phyloP scores from a whole-genome alignment of 1,140 invertebrate species.

The Nasonia giraulti region DNA sequence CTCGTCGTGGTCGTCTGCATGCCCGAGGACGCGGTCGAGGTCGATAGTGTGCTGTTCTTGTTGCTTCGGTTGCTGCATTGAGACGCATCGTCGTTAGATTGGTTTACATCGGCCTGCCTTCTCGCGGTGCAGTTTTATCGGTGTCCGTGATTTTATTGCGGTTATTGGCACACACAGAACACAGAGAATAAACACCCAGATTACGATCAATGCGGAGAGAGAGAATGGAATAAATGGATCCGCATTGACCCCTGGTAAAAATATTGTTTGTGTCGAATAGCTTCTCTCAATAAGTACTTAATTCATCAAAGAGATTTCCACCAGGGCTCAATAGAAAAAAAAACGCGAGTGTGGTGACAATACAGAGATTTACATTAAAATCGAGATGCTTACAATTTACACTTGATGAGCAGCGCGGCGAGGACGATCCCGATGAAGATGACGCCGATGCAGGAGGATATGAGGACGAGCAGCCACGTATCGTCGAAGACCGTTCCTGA shows the following conservation, averaged over 20 bases:
- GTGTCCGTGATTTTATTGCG: neutral
- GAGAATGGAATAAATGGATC: no score
- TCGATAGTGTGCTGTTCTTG: conserved; percentile 49
- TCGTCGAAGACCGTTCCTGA: conserved; percentile 79
- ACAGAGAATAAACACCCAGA: neutral
- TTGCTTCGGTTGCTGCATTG: conserved; percentile 50
- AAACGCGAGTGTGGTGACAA: no score
- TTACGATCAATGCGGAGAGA: neutral
- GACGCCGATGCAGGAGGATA: conserved; percentile 85
- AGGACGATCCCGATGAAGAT: conserved; percentile 84
- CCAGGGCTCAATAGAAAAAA: no score
- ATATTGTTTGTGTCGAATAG: no score
- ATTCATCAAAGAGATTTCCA: no score
- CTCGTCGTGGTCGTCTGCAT: conserved; percentile 44
- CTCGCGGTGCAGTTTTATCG: neutral
- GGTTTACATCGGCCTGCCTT: conserved; percentile 20
- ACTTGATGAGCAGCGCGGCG: conserved; percentile 85
- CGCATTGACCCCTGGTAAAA: no score
- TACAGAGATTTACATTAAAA: neutral
- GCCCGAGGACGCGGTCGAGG: conserved; percentile 37
- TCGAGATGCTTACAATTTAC: conserved; percentile 84
- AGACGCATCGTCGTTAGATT: conserved; percentile 47
- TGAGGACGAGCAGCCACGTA: conserved; percentile 86
- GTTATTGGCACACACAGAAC: neutral
- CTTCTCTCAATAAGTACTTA: no score